These are phyloP conservation scores for Andrena bucephala DNA, from an alignment of 2,888 invertebrate species.

Conservation along the genomic window DNA sequence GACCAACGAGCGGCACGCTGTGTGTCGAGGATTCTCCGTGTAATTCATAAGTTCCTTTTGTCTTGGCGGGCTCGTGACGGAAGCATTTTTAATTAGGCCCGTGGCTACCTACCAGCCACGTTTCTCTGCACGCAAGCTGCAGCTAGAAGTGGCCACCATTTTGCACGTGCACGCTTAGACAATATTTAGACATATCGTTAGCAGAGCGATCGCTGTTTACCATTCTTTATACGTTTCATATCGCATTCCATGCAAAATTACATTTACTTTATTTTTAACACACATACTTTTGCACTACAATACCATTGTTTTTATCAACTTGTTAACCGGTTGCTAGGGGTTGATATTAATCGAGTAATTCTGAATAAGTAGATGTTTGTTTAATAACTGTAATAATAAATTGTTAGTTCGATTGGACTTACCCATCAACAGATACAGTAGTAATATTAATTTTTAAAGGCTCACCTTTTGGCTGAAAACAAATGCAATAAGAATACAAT, in stretches of 20 bases:
- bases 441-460: too few relatives aligned
- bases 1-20: slow-evolving; percentile 19
- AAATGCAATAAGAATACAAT: too few relatives aligned
- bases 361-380: too few relatives aligned
- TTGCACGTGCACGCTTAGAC: not conserved
- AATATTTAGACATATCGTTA: slow-evolving; percentile 3
- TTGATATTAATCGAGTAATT: too few relatives aligned
- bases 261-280: too few relatives aligned
- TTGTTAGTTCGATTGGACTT: too few relatives aligned
- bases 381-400: too few relatives aligned
- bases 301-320: too few relatives aligned
- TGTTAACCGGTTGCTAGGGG: too few relatives aligned
- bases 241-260: not conserved
- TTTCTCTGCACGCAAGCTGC: slow-evolving; percentile 19
- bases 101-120: slow-evolving; percentile 46
- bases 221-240: not conserved
- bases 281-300: too few relatives aligned
- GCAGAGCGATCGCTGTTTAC: not conserved
- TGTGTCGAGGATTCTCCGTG: slow-evolving; percentile 53
- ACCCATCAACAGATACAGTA: too few relatives aligned
- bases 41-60: slow-evolving; percentile 70
- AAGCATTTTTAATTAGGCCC: slow-evolving; percentile 74
- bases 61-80: slow-evolving; percentile 57
- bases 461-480: too few relatives aligned
- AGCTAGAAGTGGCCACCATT: slow-evolving; percentile 20